Evolutionary conservation across 1,140 invertebrate species (phyloP), one percentile per base, ranked within the genome.

Genomic region (Drosophila elegans): DNA sequence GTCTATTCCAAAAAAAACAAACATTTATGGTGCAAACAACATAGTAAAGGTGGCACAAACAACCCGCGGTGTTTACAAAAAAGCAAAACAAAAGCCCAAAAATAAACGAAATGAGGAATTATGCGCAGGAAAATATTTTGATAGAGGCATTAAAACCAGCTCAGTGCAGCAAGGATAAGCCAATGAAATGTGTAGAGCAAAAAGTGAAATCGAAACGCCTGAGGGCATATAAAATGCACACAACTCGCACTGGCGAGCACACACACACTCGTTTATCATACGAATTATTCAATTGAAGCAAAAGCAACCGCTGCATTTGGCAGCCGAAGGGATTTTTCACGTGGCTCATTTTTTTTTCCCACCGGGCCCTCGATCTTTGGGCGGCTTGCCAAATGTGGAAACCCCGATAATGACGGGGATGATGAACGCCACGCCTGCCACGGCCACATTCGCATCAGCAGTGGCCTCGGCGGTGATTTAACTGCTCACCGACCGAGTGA

Each of bases 201-300:
- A 71, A 85, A 78, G 57, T 68, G 60, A 60, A 72, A 64, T 78
- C 74, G 62, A 77, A 85, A 68, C 34, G 51, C 55, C 56, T 53
- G 63, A 80, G 63, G 61, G 77, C 67, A 77, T 72, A 84, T 84
- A 84, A 84, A 84, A 84, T 59, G 72, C 81, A 78, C 73, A 72
- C 80, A 54, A 45, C 45, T 54, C 41, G 25, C 36, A 32, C 21
- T 21, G 41, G 52, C 60, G 62, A 79, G 69, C 46, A 75, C 41
- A 59, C 71, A 69, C 46, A 75, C 41, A 59, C 71, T 79, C 63
- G 57, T 57, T 51, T 56, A 72, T 77, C 71, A 75, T 61, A 60
- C 74, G 77, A 79, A 86, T 88, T 86, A 86, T 86, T 86, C 75
- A 82, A 86, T 88, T 88, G 75, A 79, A 79, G 80, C 80, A 74